A percentile compares a stretch with the other conserved stretches of the same genome.
These are phyloP conservation scores for Petrolisthes cinctipes DNA, from an alignment of 2,888 invertebrate species.

Conservation along the genomic window DNA sequence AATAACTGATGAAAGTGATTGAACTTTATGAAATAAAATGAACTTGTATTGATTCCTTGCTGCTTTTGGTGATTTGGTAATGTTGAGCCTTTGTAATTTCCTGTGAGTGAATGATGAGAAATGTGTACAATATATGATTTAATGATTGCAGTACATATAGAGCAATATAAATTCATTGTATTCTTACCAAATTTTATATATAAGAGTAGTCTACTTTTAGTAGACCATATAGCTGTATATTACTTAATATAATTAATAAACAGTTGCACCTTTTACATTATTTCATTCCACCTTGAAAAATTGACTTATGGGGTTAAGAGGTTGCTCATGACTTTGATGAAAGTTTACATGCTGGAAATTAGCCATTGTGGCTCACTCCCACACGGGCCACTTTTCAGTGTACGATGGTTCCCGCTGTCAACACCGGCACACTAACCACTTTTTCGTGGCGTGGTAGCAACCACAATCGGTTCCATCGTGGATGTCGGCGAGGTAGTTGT, in stretches of 20 bases:
- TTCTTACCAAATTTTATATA: constrained; percentile 45
- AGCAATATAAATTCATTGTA: constrained; percentile 32
- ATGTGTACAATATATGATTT: constrained; percentile 12
- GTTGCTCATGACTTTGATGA: no score
- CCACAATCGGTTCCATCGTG: no score
- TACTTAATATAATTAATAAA: constrained; percentile 53
- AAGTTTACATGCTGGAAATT: no score
- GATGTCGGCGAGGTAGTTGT: no score
- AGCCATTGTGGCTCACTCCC: no score
- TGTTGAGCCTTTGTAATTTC: constrained; percentile 23
- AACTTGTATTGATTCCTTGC: not conserved
- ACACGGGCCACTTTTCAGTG: no score
- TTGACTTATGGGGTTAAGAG: no score
- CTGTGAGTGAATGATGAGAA: constrained; percentile 18
- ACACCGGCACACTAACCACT: no score
- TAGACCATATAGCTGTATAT: constrained; percentile 37
- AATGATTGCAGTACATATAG: constrained; percentile 13
- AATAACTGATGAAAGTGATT: constrained; percentile 3
- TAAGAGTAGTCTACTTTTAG: constrained; percentile 35
- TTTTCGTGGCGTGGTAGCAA: no score
- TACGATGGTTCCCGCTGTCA: no score
- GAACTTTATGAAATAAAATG: not conserved
- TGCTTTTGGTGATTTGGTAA: constrained; percentile 15
- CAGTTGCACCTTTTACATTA: not conserved
- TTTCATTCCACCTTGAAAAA: not conserved